Conservation (phyloP, 2,888 invertebrate genomes). For the Conchocele bisecta region DNA sequence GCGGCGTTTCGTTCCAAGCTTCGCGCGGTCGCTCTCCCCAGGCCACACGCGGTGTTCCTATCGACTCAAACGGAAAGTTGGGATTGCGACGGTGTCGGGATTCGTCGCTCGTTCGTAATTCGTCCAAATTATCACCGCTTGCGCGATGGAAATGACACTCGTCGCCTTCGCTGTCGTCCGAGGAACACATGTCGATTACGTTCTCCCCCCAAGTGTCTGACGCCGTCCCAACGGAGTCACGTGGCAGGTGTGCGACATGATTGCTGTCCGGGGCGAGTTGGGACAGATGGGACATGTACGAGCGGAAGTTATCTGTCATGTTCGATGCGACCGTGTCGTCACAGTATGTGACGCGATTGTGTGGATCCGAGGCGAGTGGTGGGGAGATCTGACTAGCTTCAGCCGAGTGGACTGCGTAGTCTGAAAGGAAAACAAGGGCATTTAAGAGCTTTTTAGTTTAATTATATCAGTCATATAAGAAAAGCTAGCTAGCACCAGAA, state of each 20-base stretch:
- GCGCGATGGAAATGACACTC: constrained; percentile 30
- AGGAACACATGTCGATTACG: constrained; percentile 58
- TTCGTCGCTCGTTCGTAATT: constrained; percentile 1
- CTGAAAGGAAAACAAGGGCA: too few relatives aligned
- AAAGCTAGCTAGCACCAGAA: too few relatives aligned
- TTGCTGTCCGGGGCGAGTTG: constrained; percentile 61
- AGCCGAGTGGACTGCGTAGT: neutral
- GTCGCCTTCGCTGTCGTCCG: constrained; percentile 56
- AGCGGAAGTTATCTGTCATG: constrained; percentile 68
- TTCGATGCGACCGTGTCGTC: constrained; percentile 12
- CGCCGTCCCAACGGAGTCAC: constrained; percentile 15
- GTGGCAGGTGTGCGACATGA: constrained; percentile 10
- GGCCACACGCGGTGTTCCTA: constrained; percentile 40
- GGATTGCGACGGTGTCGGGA: constrained; percentile 33
- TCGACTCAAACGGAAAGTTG: constrained; percentile 45
- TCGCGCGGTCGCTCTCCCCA: constrained; percentile 49
- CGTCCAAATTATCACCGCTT: constrained; percentile 5
- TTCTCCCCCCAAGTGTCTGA: constrained; percentile 31
- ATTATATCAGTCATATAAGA: too few relatives aligned
- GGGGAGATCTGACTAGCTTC: constrained; percentile 17
- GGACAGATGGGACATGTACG: constrained; percentile 73
- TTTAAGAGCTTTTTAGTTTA: too few relatives aligned
- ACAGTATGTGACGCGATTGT: constrained; percentile 5
- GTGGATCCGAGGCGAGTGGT: neutral
- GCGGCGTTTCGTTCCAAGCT: constrained; percentile 51